phyloP scores from a whole-genome alignment of 2,888 invertebrate species.

The Thymelicus sylvestris region DNA sequence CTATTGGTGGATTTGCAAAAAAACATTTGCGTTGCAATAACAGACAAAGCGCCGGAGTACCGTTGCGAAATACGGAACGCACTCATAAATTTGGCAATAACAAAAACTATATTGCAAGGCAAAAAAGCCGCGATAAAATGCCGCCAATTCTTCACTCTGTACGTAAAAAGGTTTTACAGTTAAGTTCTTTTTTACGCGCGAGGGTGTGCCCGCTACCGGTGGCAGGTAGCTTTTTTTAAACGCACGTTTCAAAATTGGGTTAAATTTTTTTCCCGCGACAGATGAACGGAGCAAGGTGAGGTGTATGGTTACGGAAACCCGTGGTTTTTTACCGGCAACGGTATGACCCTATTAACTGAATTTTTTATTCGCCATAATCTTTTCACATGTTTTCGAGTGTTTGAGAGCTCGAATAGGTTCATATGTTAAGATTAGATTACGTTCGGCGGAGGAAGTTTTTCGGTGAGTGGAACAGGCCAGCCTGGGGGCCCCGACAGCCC shows the following conservation, averaged over 20 bases:
- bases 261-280: conserved; percentile 71
- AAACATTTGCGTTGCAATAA: conserved; percentile 61
- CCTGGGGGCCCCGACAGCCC: conserved; percentile 10
- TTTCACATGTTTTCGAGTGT: conserved; percentile 59
- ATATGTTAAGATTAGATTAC: conserved; percentile 16
- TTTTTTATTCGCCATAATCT: conserved; percentile 65
- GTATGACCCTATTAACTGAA: conserved; percentile 74
- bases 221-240: conserved; percentile 76
- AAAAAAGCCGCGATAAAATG: conserved; percentile 67
- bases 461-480: background rate
- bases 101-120: conserved; percentile 52
- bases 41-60: conserved; percentile 65
- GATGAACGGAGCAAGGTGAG: conserved; percentile 77
- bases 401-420: conserved; percentile 16
- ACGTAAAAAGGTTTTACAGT: conserved; percentile 64
- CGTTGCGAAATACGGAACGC: conserved; percentile 67
- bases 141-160: conserved; percentile 50
- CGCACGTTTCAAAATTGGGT: conserved; percentile 75
- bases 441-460: conserved; percentile 1
- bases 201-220: conserved; percentile 72
- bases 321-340: conserved; percentile 61
- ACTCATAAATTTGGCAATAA: conserved; percentile 66
- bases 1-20: conserved; percentile 49
- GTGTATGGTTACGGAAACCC: conserved; percentile 81
- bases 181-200: conserved; percentile 55